phyloP scores from a whole-genome alignment of 1,140 invertebrate genomes.

The Cotesia chilonis region DNA sequence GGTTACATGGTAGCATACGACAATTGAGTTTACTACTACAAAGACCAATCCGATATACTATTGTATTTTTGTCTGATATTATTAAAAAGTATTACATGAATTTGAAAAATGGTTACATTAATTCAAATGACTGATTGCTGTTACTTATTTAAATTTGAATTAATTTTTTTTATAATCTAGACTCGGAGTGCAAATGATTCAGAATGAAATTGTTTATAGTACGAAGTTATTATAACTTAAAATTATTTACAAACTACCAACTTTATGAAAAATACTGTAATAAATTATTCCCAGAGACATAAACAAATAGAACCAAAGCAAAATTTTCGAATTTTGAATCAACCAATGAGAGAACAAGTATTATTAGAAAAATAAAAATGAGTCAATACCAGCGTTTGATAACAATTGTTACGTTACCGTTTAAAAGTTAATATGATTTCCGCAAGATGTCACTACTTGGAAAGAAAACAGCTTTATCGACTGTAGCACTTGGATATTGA shows the following conservation, averaged over 20 bases:
- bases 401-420: neutral
- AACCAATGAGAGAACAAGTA: conserved; percentile 2
- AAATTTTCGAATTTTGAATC: conserved; percentile 8
- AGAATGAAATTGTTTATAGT: conserved; percentile 4
- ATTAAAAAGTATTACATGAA: conserved; percentile 1
- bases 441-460: neutral
- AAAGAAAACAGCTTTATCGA: conserved; percentile 3
- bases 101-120: conserved; percentile 9
- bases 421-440: conserved; percentile 2
- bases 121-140: conserved; percentile 1
- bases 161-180: conserved; percentile 2
- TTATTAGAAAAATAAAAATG: conserved; percentile 4
- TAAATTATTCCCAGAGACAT: neutral
- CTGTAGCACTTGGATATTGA: neutral
- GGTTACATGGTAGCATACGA: neutral
- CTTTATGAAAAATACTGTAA: conserved; percentile 2
- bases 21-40: conserved; percentile 5
- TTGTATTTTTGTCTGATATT: neutral
- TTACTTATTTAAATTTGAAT: conserved; percentile 24
- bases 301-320: conserved; percentile 1
- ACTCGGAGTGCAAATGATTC: conserved; percentile 4
- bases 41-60: conserved; percentile 9
- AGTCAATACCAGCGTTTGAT: conserved; percentile 4
- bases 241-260: conserved; percentile 3
- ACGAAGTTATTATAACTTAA: neutral